Evolutionary conservation across 92 coral and sea anemone species (phyloP).

Genomic region (Heteractis magnifica): DNA sequence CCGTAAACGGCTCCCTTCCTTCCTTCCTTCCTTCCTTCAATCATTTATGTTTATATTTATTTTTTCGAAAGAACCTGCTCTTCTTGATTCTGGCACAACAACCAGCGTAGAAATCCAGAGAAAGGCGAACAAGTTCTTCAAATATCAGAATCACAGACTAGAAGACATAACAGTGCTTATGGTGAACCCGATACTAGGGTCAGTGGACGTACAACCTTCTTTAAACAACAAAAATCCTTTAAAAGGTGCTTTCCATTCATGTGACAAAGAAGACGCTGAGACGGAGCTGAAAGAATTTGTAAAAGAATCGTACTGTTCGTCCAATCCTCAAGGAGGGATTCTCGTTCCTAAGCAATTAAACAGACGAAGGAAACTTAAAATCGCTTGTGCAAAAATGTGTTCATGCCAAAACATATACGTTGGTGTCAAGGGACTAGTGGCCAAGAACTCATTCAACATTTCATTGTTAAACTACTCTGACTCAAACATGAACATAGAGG

Average conservation of each 20-base stretch:
- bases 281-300: constrained; percentile 16
- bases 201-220: constrained; percentile 36
- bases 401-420: constrained; percentile 42
- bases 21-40: neutral
- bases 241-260: constrained; percentile 21
- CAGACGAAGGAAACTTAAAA: constrained; percentile 2
- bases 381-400: constrained; percentile 37
- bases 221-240: constrained; percentile 51
- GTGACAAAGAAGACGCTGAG: constrained; percentile 6
- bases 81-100: constrained; percentile 38
- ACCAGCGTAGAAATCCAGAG: constrained; percentile 17
- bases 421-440: constrained; percentile 54
- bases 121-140: constrained; percentile 48
- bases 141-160: constrained; percentile 28
- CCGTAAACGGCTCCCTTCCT: no score
- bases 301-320: constrained; percentile 36
- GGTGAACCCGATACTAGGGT: constrained; percentile 29
- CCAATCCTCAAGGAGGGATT: constrained; percentile 31
- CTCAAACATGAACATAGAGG: neutral
- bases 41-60: neutral
- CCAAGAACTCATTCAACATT: constrained; percentile 45
- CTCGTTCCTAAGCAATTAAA: neutral
- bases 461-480: constrained; percentile 37
- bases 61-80: constrained; percentile 49
- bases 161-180: constrained; percentile 27